These are phyloP conservation scores for Drosophila gaucha DNA, from an alignment of 2,888 invertebrate genomes.

Conservation along the genomic window DNA sequence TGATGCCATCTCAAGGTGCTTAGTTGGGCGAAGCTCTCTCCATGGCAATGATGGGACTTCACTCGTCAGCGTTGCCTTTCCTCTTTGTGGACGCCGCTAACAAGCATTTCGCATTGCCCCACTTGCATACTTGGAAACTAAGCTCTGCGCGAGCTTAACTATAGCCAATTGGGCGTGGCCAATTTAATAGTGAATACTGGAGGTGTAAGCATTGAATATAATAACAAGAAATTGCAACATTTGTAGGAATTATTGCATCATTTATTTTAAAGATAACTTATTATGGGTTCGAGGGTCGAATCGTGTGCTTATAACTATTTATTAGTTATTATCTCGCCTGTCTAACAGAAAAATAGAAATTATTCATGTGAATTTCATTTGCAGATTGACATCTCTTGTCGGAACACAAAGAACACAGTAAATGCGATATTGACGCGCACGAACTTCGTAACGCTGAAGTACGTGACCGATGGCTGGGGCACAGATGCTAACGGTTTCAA, in stretches of 20 bases:
- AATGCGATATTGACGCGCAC: constrained; percentile 95
- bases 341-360: neutral
- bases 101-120: constrained; percentile 18
- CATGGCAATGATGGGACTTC: constrained; percentile 42
- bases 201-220: neutral
- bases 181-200: constrained; percentile 2
- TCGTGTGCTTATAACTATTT: neutral
- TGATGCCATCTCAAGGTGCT: constrained; percentile 20
- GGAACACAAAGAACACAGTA: constrained; percentile 94
- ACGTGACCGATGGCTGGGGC: constrained; percentile 97
- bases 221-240: neutral
- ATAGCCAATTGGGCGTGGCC: constrained; percentile 10
- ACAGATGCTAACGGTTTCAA: constrained; percentile 96
- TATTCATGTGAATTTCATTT: constrained; percentile 68
- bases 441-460: constrained; percentile 96
- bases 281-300: too few species aligned
- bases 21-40: constrained; percentile 13
- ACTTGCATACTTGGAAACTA: constrained; percentile 30
- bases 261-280: too few species aligned
- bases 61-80: constrained; percentile 14
- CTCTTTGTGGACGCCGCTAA: constrained; percentile 26
- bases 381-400: constrained; percentile 95
- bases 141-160: constrained; percentile 4
- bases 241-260: neutral
- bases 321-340: neutral